Evolutionary conservation across 2,888 invertebrate genomes (phyloP), one percentile per base, ranked within the genome.

Genomic region (Marronus borbonicus): DNA sequence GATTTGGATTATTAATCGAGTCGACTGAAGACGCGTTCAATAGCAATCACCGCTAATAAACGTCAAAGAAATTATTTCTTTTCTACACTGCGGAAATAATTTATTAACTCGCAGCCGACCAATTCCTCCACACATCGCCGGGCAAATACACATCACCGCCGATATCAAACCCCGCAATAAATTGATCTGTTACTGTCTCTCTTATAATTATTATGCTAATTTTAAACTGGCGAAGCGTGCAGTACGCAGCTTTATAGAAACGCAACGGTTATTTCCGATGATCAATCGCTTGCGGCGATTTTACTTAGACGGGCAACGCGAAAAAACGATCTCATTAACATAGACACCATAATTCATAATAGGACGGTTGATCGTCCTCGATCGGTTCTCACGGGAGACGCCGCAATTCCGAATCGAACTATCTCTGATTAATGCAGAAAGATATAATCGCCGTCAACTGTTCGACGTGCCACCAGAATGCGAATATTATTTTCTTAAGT

Each of bases 181-280:
- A 66, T 66, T 66, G 49, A 49, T 66, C 66, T 12, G 66, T 49
- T 66, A 66, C 66, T 20, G 66, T 49, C 66, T 49, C 66, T 66
- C 66, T 49, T 66, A 31, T 66, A 66, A 66, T 66, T 66, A 66
- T 66, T 66, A 66, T 66, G 66, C 49, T 66, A 66, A 66, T 66
- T 44, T 66, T 31, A 17, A 49, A 10, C 49, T 8, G 20, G 10
- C 4, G 5, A 24, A 66, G 65, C 49, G 44, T 44, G 14, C 49
- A 44, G 17, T 10, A 17, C 44, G 66, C 17, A 31, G 55, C 55
- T 55, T 12, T 31, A 31, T 5, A 31, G 31, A 31, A 31, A 31
- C 31, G 10, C 44, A 44, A 44, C 66, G 66, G 66, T 66, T 66
- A 24, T 66, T 66, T 66, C 24, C 49, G 44, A 66, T 66, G 20